phyloP scores from a whole-genome alignment of 2,797 vertebrate genomes.

The Oreochromis mossambicus region DNA sequence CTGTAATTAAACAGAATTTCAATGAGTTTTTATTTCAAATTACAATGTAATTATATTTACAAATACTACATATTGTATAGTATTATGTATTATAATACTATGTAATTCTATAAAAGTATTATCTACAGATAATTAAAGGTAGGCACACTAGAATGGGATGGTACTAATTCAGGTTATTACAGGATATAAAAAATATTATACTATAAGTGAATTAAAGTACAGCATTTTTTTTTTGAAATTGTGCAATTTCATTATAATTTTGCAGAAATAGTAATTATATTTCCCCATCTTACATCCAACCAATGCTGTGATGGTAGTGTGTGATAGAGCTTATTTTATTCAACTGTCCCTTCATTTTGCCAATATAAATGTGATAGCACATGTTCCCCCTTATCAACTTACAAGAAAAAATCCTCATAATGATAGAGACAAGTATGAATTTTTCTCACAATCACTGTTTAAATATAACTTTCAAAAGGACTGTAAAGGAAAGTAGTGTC shows the following conservation, averaged over 20 bases:
- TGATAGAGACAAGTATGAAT: not conserved
- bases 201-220: not conserved
- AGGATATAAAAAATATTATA: not conserved
- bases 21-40: not conserved
- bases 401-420: not conserved
- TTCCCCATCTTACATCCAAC: not conserved
- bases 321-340: not conserved
- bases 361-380: not conserved
- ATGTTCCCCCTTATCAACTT: not conserved
- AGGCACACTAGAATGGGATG: not conserved
- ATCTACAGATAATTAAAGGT: not conserved
- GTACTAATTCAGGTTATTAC: not conserved
- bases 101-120: not conserved
- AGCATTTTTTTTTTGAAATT: accelerated
- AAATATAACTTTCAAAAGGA: not conserved
- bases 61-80: not conserved
- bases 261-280: not conserved
- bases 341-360: not conserved
- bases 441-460: not conserved
- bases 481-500: not conserved
- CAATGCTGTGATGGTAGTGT: not conserved
- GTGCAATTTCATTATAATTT: not conserved
- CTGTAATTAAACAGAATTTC: not conserved
- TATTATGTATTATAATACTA: not conserved
- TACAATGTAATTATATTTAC: not conserved